These are phyloP conservation scores for Oncorhynchus clarkii DNA, from an alignment of 2,113 vertebrate species.

Conservation along the genomic window DNA sequence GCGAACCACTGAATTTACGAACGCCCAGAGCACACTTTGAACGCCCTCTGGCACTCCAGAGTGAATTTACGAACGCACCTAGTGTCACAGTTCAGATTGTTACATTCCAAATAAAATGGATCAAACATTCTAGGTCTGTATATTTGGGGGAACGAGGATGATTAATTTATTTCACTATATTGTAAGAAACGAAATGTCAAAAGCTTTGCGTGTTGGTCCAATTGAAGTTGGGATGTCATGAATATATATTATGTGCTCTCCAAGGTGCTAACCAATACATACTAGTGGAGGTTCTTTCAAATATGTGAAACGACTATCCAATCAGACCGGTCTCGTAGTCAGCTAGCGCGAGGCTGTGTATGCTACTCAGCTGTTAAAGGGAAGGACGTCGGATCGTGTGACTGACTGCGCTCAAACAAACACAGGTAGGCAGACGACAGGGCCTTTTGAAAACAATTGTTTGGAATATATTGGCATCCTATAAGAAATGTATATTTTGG, in stretches of 20 bases:
- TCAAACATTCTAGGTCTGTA: too few relatives aligned
- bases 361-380: conserved; percentile 7
- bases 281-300: conserved; percentile 37
- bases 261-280: not conserved
- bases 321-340: conserved; percentile 48
- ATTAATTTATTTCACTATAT: too few relatives aligned
- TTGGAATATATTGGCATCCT: not conserved
- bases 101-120: too few relatives aligned
- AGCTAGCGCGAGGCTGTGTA: conserved; percentile 57
- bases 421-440: conserved; percentile 21
- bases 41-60: too few relatives aligned
- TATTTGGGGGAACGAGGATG: too few relatives aligned
- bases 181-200: too few relatives aligned
- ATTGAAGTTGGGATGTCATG: too few relatives aligned
- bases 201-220: too few relatives aligned
- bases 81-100: too few relatives aligned
- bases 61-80: too few relatives aligned
- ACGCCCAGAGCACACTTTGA: too few relatives aligned
- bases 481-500: not conserved
- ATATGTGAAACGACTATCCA: conserved; percentile 25
- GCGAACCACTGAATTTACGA: too few relatives aligned
- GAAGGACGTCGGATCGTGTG: conserved; percentile 29
- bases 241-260: not conserved
- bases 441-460: not conserved
- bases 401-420: conserved; percentile 6